Percentiles rank a stretch among this genome's conserved stretches.
phyloP scores from a whole-genome alignment of 2,888 invertebrate genomes.

The Asteroscopus sphinx region DNA sequence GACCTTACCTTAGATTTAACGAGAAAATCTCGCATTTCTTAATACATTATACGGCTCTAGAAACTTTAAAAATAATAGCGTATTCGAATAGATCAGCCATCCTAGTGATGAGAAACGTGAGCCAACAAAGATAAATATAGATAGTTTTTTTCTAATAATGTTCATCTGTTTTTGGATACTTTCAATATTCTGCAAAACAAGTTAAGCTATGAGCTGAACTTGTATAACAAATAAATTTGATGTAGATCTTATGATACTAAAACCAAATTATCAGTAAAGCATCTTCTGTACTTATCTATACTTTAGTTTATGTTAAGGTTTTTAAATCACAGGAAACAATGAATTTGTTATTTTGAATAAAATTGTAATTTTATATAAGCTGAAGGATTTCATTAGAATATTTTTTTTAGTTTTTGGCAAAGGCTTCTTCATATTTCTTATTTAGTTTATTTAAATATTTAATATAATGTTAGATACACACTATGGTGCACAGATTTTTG shows the following conservation, averaged over 20 bases:
- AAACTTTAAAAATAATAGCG: constrained; percentile 1
- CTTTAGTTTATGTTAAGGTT: constrained; percentile 22
- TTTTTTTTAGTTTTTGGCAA: constrained; percentile 13
- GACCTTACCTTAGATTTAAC: constrained; percentile 55
- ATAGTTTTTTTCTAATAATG: too few relatives aligned
- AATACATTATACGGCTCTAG: constrained; percentile 9
- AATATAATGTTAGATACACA: constrained; percentile 21
- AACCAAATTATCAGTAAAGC: constrained; percentile 10
- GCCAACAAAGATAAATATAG: too few relatives aligned
- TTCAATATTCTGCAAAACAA: constrained; percentile 6
- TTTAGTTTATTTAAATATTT: constrained; percentile 16
- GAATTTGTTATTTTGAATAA: constrained; percentile 28
- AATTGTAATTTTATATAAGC: constrained; percentile 5
- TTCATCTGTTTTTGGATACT: constrained; percentile 9
- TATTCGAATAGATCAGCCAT: constrained; percentile 7
- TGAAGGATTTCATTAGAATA: constrained; percentile 9
- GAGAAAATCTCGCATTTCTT: constrained; percentile 31
- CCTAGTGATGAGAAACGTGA: constrained; percentile 13
- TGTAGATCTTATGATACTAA: constrained; percentile 9
- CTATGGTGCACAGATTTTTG: constrained; percentile 23
- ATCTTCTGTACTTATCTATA: constrained; percentile 28
- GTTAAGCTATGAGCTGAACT: constrained; percentile 2
- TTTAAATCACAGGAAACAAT: constrained; percentile 18
- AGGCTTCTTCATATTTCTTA: constrained; percentile 9
- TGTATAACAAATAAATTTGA: constrained; percentile 10